phyloP scores from a whole-genome alignment of 1,140 invertebrate genomes.

The Brachionus asplanchnoidis region DNA sequence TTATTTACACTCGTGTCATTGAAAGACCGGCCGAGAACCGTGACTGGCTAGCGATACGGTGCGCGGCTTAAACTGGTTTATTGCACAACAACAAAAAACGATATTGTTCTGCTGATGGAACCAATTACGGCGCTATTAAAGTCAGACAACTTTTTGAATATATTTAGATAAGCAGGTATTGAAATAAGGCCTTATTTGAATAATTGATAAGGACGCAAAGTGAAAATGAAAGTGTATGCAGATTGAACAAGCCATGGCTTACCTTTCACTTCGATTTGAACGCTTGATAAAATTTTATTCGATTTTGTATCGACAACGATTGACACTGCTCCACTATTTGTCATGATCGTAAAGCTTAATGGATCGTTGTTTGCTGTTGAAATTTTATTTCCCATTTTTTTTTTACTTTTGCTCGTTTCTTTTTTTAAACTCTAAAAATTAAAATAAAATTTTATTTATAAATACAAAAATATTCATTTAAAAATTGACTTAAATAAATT shows the following conservation, averaged over 20 bases:
- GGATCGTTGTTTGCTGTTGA: background rate
- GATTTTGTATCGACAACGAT: background rate
- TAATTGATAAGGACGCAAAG: slow-evolving; percentile 4
- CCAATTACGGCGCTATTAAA: background rate
- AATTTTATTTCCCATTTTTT: background rate
- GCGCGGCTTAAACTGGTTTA: background rate
- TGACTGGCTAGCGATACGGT: slow-evolving; percentile 11
- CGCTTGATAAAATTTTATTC: slow-evolving; percentile 27
- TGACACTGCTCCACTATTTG: no score
- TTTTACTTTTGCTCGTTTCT: background rate
- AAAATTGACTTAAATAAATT: no score
- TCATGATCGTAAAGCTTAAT: background rate
- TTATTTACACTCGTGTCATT: slow-evolving; percentile 17
- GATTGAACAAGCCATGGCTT: background rate
- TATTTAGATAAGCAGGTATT: slow-evolving; percentile 40
- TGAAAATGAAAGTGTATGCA: background rate
- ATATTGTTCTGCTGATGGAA: slow-evolving; percentile 20
- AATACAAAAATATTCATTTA: no score
- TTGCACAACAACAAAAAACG: slow-evolving; percentile 1
- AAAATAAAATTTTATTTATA: background rate
- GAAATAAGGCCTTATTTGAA: background rate
- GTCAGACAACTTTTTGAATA: slow-evolving; percentile 14
- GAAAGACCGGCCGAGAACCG: background rate
- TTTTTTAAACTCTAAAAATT: background rate
- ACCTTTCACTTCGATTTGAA: background rate